phyloP scores from a whole-genome alignment of 2,113 vertebrate genomes.

The Odobenus rosmarus region DNA sequence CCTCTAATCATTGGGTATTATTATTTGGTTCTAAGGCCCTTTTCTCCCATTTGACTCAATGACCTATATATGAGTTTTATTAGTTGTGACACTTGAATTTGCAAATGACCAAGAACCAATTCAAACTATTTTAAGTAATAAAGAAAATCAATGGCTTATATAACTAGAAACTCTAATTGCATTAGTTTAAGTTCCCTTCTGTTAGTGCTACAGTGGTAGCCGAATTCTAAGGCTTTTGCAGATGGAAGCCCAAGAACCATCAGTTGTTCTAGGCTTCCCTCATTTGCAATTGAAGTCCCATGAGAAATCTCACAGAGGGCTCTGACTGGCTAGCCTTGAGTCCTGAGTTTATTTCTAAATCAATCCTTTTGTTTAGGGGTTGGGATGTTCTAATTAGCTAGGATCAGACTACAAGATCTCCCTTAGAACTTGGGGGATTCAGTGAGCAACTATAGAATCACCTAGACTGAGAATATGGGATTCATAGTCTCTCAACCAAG shows the following conservation, averaged over 20 bases:
- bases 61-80: not conserved
- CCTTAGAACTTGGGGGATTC: not conserved
- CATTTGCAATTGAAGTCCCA: not conserved
- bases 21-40: not conserved
- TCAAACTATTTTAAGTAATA: not conserved
- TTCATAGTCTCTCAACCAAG: not conserved
- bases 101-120: not conserved
- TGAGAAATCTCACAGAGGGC: not conserved
- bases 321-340: not conserved
- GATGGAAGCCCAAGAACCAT: not conserved
- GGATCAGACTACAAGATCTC: not conserved
- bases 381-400: not conserved
- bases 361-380: not conserved
- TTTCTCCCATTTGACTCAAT: not conserved
- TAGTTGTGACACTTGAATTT: not conserved
- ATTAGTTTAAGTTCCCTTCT: not conserved
- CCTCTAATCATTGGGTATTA: not conserved
- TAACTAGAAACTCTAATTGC: not conserved
- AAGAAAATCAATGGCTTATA: not conserved
- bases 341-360: not conserved
- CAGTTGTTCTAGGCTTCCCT: not conserved
- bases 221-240: not conserved
- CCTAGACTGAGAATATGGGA: not conserved
- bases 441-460: not conserved
- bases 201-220: not conserved